Evolutionary conservation across 2,797 vertebrate species (phyloP).

Genomic region (Ctenopoma multispine): DNA sequence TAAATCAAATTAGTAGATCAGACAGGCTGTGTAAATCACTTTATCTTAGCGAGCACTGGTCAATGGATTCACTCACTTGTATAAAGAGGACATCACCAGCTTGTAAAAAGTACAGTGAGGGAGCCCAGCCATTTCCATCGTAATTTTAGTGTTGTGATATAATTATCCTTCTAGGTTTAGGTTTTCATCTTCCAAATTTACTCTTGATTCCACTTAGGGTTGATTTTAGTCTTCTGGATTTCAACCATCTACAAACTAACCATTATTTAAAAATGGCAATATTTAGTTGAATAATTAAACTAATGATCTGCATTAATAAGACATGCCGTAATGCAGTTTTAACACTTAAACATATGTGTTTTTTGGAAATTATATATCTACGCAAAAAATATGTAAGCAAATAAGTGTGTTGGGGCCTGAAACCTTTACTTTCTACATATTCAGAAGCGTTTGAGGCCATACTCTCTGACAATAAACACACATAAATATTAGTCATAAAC

Average conservation of each 20-base stretch:
- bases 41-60: not conserved
- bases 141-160: not conserved
- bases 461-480: not conserved
- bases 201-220: not conserved
- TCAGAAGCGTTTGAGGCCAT: not conserved
- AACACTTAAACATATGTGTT: too few relatives aligned
- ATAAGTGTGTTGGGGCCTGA: not conserved
- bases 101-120: not conserved
- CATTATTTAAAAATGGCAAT: not conserved
- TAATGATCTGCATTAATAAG: not conserved
- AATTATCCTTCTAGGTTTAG: not conserved
- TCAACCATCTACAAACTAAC: not conserved
- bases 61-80: not conserved
- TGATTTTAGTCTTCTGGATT: not conserved
- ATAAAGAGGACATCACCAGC: not conserved
- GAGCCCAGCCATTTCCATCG: not conserved
- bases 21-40: not conserved
- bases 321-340: not conserved
- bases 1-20: not conserved
- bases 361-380: too few relatives aligned
- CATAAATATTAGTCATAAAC: not conserved
- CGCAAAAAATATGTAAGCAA: too few relatives aligned
- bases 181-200: not conserved
- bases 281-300: not conserved
- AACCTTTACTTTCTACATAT: not conserved